Percentiles rank a stretch among this genome's conserved stretches.
Conservation (phyloP, 2,888 invertebrate genomes). For the Dexiosoma caninum region DNA sequence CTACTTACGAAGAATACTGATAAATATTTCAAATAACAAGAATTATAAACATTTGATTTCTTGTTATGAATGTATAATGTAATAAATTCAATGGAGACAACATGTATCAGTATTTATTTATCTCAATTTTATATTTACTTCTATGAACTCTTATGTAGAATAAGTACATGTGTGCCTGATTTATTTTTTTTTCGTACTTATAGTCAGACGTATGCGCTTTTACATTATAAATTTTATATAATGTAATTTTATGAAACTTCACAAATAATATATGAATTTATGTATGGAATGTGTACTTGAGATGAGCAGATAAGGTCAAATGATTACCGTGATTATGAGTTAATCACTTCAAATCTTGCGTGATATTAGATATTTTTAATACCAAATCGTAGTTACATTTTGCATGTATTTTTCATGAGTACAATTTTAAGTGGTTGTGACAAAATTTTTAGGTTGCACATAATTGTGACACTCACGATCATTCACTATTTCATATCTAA, state of each 20-base stretch:
- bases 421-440: too few relatives aligned
- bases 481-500: too few relatives aligned
- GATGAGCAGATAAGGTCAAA: too few relatives aligned
- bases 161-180: background rate
- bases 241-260: slow-evolving; percentile 6
- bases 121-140: slow-evolving; percentile 13
- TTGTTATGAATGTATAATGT: slow-evolving; percentile 35
- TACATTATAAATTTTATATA: slow-evolving; percentile 9
- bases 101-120: slow-evolving; percentile 39
- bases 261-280: background rate
- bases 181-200: background rate
- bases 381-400: too few relatives aligned
- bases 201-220: slow-evolving; percentile 1
- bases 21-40: slow-evolving; percentile 31
- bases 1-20: background rate
- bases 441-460: too few relatives aligned
- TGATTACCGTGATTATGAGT: too few relatives aligned
- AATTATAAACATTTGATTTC: slow-evolving; percentile 29
- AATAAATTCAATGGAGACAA: slow-evolving; percentile 41
- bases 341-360: too few relatives aligned
- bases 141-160: background rate
- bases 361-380: too few relatives aligned
- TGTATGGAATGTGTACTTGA: too few relatives aligned
- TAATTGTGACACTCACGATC: too few relatives aligned
- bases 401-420: too few relatives aligned